Evolutionary conservation across 2,797 vertebrate genomes (phyloP).

Genomic region (Podargus strigoides): DNA sequence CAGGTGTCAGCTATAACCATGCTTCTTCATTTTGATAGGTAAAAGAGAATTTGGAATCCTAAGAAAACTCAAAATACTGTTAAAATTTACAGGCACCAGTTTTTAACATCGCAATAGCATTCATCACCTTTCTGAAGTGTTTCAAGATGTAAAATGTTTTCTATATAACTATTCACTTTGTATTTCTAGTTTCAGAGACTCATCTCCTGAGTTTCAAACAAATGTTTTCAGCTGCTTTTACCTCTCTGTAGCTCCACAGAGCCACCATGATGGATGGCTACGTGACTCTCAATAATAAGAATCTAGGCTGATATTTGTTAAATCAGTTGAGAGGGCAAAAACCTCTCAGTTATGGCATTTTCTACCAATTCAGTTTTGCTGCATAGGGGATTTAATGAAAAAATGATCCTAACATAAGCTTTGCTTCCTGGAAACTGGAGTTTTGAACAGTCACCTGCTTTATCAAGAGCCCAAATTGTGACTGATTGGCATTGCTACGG

Average conservation of each 20-base stretch:
- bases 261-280: not conserved
- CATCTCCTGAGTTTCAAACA: not conserved
- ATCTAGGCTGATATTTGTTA: not conserved
- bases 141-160: not conserved
- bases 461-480: not conserved
- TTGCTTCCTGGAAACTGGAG: not conserved
- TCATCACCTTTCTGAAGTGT: not conserved
- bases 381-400: not conserved
- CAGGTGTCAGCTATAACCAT: not conserved
- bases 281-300: not conserved
- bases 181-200: not conserved
- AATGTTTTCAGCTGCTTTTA: not conserved
- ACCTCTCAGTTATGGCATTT: not conserved
- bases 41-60: not conserved
- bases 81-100: not conserved
- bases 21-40: not conserved
- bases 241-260: not conserved
- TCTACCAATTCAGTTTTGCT: not conserved
- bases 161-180: not conserved
- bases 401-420: not conserved
- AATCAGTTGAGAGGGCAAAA: not conserved
- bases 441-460: not conserved
- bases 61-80: not conserved
- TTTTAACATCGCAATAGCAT: not conserved
- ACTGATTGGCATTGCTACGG: not conserved